A percentile compares a stretch with the other conserved stretches of the same genome.
Evolutionary conservation across 2,888 invertebrate genomes (phyloP).

Genomic region (Lacanobia oleracea): DNA sequence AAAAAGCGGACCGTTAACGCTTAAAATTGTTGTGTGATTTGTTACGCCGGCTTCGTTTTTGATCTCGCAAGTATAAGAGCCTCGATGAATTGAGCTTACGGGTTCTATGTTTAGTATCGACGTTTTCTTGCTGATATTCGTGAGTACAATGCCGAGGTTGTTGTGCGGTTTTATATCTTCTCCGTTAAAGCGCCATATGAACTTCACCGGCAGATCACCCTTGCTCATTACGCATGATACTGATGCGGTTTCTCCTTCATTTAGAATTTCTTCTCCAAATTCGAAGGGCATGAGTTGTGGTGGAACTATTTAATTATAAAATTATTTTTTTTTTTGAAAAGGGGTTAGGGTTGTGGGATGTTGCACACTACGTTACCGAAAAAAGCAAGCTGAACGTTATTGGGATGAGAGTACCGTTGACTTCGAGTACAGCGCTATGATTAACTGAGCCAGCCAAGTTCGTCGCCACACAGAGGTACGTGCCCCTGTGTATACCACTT

Average conservation of each 20-base stretch:
- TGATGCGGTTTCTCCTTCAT: slow-evolving; percentile 93
- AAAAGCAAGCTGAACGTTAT: slow-evolving; percentile 75
- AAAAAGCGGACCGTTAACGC: slow-evolving; percentile 91
- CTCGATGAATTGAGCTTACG: slow-evolving; percentile 91
- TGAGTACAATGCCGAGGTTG: slow-evolving; percentile 90
- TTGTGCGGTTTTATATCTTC: slow-evolving; percentile 87
- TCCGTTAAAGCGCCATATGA: slow-evolving; percentile 93
- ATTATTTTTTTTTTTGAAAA: slow-evolving; percentile 50
- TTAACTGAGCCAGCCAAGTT: slow-evolving; percentile 93
- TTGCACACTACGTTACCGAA: slow-evolving; percentile 68
- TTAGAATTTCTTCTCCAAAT: slow-evolving; percentile 93
- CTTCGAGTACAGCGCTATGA: slow-evolving; percentile 92
- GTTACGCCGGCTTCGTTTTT: slow-evolving; percentile 91
- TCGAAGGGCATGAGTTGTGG: slow-evolving; percentile 94
- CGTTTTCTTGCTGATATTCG: slow-evolving; percentile 91
- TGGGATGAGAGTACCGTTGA: slow-evolving; percentile 92
- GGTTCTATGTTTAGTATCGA: slow-evolving; percentile 92
- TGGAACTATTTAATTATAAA: slow-evolving; percentile 88
- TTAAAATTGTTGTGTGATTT: slow-evolving; percentile 90
- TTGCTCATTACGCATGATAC: slow-evolving; percentile 94
- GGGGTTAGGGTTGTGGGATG: slow-evolving; percentile 65
- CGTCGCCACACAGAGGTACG: slow-evolving; percentile 94
- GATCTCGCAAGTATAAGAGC: slow-evolving; percentile 92
- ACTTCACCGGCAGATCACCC: slow-evolving; percentile 95
- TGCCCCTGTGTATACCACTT: slow-evolving; percentile 93